Percentiles rank a stretch among this genome's conserved stretches.
These are phyloP conservation scores for Microtus ochrogaster DNA, from an alignment of 2,113 vertebrate species.

Conservation along the genomic window DNA sequence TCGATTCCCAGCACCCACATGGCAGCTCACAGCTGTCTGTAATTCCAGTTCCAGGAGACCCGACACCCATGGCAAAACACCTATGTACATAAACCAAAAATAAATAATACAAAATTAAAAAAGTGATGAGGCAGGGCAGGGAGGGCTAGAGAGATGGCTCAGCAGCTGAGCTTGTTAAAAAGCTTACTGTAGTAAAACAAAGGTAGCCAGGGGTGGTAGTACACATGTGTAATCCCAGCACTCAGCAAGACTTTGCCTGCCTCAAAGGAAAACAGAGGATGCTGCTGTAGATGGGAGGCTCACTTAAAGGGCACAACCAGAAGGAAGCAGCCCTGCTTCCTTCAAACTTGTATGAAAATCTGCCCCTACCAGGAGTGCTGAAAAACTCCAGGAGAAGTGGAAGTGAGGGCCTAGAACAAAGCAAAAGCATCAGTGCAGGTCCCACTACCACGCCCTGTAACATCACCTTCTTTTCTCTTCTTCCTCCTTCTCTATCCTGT, in stretches of 20 bases:
- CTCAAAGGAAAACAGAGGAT: not conserved
- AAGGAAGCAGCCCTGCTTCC: not conserved
- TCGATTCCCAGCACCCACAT: too few species aligned
- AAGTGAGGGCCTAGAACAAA: not conserved
- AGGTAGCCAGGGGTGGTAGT: not conserved
- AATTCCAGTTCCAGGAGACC: not conserved
- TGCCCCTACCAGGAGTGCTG: not conserved
- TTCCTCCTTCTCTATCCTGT: slow-evolving; percentile 98
- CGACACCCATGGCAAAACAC: too few species aligned
- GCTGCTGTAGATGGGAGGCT: not conserved
- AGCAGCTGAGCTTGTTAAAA: not conserved
- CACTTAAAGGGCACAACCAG: not conserved
- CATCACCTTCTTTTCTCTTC: slow-evolving; percentile 96
- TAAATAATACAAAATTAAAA: not conserved
- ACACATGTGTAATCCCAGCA: not conserved
- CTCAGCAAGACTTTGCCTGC: not conserved
- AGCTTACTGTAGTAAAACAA: not conserved
- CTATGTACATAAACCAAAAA: too few species aligned
- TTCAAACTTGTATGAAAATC: not conserved
- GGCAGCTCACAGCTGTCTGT: not conserved
- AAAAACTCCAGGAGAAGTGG: not conserved
- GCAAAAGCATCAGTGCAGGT: not conserved
- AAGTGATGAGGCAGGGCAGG: not conserved
- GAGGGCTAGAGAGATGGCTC: too few species aligned
- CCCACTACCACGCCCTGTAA: not conserved